phyloP scores from a whole-genome alignment of 2,797 vertebrate species.

The Cryptoprocta ferox region DNA sequence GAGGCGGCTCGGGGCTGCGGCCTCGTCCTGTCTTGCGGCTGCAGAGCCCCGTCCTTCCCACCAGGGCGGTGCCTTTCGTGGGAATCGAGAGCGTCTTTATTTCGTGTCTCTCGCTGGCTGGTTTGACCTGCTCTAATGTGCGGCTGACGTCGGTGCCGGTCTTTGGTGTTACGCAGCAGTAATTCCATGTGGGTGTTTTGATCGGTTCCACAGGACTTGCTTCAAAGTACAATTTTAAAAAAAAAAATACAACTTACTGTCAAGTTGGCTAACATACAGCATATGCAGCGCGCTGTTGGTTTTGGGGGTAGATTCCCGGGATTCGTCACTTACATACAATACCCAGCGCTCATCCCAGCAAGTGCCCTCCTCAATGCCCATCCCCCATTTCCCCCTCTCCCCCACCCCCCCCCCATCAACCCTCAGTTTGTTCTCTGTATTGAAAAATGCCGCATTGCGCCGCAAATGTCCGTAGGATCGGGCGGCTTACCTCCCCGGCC shows the following conservation, averaged over 20 bases:
- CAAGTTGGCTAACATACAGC: too few species aligned
- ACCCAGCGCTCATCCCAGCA: too few species aligned
- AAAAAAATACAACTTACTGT: too few species aligned
- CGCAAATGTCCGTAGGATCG: not conserved
- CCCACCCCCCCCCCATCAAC: too few species aligned
- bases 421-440: too few species aligned
- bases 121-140: rapidly evolving
- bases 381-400: too few species aligned
- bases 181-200: not conserved
- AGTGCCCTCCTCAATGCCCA: too few species aligned
- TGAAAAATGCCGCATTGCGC: not conserved
- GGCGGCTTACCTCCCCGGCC: not conserved
- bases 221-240: rapidly evolving
- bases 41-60: rapidly evolving
- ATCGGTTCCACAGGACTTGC: not conserved
- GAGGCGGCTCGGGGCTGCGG: rapidly evolving
- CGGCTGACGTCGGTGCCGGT: rapidly evolving
- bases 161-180: not conserved
- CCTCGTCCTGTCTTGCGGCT: rapidly evolving
- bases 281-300: too few species aligned
- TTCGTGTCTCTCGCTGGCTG: rapidly evolving
- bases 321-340: too few species aligned
- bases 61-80: not conserved
- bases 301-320: too few species aligned
- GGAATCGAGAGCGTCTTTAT: too few species aligned